Evolutionary conservation across 2,113 vertebrate species (phyloP).

Genomic region (Dromas ardeola): DNA sequence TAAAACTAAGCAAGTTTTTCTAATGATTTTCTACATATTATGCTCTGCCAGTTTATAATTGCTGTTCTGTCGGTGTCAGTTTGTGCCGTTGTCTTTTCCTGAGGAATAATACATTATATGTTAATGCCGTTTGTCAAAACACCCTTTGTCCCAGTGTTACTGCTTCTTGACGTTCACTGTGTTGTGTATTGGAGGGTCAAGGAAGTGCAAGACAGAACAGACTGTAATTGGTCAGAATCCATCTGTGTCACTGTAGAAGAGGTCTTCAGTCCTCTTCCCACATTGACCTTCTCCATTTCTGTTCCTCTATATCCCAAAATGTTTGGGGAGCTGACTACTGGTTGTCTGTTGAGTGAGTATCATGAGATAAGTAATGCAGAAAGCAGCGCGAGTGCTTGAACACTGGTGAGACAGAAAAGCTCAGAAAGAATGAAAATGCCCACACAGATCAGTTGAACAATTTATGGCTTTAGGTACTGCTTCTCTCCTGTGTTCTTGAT

Average conservation of each 20-base stretch:
- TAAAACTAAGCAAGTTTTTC: background rate
- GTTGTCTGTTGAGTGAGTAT: background rate
- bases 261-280: background rate
- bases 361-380: background rate
- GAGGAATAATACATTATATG: background rate
- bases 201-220: background rate
- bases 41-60: background rate
- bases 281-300: background rate
- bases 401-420: background rate
- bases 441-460: background rate
- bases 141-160: background rate
- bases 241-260: background rate
- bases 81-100: background rate
- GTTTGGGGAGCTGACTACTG: background rate
- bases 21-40: background rate
- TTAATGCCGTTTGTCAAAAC: background rate
- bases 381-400: background rate
- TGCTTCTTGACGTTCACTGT: background rate
- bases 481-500: background rate
- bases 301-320: background rate
- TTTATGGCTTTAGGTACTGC: background rate
- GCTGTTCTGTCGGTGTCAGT: background rate
- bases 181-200: background rate
- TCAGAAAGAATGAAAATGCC: background rate
- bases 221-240: background rate